Evolutionary conservation across 1,140 invertebrate species (phyloP).

Genomic region (Drosophila sucinea): DNA sequence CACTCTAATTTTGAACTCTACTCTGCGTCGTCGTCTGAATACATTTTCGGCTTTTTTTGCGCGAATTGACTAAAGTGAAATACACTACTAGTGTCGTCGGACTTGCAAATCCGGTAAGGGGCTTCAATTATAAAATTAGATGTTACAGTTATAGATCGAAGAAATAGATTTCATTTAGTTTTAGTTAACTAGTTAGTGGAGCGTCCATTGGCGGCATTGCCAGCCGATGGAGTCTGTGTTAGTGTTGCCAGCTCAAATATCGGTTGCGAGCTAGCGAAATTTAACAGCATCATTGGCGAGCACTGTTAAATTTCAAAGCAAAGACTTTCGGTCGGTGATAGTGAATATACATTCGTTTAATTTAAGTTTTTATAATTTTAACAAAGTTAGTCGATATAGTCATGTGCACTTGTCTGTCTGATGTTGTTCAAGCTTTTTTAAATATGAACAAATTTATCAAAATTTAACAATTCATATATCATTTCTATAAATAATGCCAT

Average conservation of each 20-base stretch:
- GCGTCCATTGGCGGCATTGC: conserved; percentile 65
- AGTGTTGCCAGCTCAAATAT: conserved; percentile 2
- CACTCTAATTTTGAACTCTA: conserved; percentile 1
- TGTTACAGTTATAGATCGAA: background rate
- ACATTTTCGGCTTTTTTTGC: conserved; percentile 50
- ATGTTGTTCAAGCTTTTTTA: background rate
- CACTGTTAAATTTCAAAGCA: conserved; percentile 3
- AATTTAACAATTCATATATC: background rate
- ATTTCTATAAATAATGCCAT: background rate
- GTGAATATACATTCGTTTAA: background rate
- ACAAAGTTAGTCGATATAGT: background rate
- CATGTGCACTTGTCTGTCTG: background rate
- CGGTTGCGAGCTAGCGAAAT: background rate
- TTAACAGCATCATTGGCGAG: conserved; percentile 5
- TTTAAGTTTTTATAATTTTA: background rate
- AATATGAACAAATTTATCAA: background rate
- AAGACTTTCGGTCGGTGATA: background rate
- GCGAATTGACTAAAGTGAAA: conserved; percentile 37
- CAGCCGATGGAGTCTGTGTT: conserved; percentile 34
- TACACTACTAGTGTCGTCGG: background rate
- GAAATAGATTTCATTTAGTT: conserved; percentile 18
- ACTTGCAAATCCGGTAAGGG: conserved; percentile 28
- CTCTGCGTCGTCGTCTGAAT: conserved; percentile 3
- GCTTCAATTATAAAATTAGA: background rate
- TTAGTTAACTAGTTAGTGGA: conserved; percentile 23